Evolutionary conservation across 1,140 invertebrate genomes (phyloP).

Genomic region (Aphidius ervi): DNA sequence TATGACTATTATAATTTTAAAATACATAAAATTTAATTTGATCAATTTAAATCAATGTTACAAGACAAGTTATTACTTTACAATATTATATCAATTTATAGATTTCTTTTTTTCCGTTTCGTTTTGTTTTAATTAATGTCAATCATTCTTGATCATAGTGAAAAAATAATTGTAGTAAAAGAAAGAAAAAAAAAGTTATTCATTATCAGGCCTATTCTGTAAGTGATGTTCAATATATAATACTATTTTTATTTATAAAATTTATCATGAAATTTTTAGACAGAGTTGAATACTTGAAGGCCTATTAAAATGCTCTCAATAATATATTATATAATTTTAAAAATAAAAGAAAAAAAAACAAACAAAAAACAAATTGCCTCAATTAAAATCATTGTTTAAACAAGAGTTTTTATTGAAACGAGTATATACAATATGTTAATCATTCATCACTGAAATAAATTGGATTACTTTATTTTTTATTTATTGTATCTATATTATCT

Average conservation of each 20-base stretch:
- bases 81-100: slow-evolving; percentile 4
- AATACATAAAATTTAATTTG: slow-evolving; percentile 13
- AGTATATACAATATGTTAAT: no score
- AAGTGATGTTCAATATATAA: slow-evolving; percentile 19
- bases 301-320: no score
- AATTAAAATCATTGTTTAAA: no score
- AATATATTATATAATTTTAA: not conserved
- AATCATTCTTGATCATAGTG: slow-evolving; percentile 12
- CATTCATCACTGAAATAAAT: no score
- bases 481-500: not conserved
- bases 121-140: not conserved
- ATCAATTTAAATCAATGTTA: slow-evolving; percentile 9
- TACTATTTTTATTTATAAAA: not conserved
- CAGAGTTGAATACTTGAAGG: no score
- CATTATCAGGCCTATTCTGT: slow-evolving; percentile 37
- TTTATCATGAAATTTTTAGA: not conserved
- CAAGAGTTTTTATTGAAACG: no score
- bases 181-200: not conserved
- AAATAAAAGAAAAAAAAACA: no score
- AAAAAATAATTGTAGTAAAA: not conserved
- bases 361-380: no score
- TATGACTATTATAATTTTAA: slow-evolving; percentile 14
- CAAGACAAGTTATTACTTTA: slow-evolving; percentile 6
- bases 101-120: slow-evolving; percentile 3
- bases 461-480: no score